Percentiles rank a stretch among this genome's conserved stretches.
Evolutionary conservation across 2,888 invertebrate genomes (phyloP).

Genomic region (Eumerus sabulonum): DNA sequence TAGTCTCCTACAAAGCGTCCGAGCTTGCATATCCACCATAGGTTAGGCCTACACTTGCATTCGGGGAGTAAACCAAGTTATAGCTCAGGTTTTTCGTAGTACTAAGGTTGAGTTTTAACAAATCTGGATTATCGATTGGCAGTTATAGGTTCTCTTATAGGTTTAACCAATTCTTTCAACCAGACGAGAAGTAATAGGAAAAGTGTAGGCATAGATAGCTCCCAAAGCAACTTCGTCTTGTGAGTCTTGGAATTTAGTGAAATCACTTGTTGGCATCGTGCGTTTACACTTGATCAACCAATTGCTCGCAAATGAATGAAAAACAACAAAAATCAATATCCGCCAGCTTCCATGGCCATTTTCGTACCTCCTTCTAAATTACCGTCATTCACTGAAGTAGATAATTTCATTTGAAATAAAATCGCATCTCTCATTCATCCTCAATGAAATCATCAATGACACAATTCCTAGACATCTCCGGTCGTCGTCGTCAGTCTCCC

Average conservation of each 20-base stretch:
- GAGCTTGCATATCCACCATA: constrained; percentile 64
- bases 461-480: background rate
- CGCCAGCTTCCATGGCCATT: too few relatives aligned
- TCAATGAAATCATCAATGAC: background rate
- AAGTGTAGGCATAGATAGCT: constrained; percentile 84
- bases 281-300: too few relatives aligned
- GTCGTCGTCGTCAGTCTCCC: background rate
- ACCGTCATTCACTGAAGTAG: too few relatives aligned
- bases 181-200: constrained; percentile 85
- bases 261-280: constrained; percentile 71
- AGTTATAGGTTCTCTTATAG: constrained; percentile 76
- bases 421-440: background rate
- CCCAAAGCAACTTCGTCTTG: constrained; percentile 83
- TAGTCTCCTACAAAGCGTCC: constrained; percentile 37
- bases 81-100: too few relatives aligned
- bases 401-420: background rate
- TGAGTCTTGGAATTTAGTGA: constrained; percentile 85
- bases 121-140: constrained; percentile 74
- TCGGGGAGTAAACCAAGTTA: constrained; percentile 80
- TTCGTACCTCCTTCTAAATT: too few relatives aligned
- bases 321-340: too few relatives aligned
- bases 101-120: constrained; percentile 62
- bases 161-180: constrained; percentile 84
- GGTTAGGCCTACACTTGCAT: constrained; percentile 69
- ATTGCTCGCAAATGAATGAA: too few relatives aligned